Evolutionary conservation across 2,888 invertebrate genomes (phyloP), one percentile per base, ranked within the genome.

Genomic region (Drosophila kokeensis): DNA sequence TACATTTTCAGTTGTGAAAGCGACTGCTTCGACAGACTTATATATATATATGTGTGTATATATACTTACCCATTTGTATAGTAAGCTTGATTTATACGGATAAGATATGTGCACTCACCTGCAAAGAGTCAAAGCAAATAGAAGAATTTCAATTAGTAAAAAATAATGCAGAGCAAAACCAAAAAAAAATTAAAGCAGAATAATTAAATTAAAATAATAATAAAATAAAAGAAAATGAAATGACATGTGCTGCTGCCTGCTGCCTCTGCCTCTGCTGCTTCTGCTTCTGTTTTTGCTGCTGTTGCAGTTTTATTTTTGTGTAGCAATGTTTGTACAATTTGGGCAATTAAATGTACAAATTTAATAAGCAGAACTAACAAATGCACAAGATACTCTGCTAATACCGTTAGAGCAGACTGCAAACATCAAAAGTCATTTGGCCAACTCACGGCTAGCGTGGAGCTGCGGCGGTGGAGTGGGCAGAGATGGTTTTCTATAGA

Each of bases 281-380:
- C 50, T 54, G 42, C 58, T 42, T 18, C 27, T 18, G 27, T 40
- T 30, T 32, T 13, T 52, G 18, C 30, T 11, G 50, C 34, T 21
- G 15, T 21, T 27, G 36, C 24, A 55, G 6, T 59, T 45, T 54
- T 61, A 52, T 71, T 21, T 34, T 18, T 21, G 21, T 52, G 13
- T 13, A 10, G 8, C 34, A 5, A 34, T 38, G 27, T 38, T 13
- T 38, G 62, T 65, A 76, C 76, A 79, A 65, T 79, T 79, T 73
- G 69, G 68, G 82, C 73, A 82, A 83, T 82, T 83, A 82, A 82
- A 83, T 76, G 61, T 76, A 73, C 73, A 81, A 83, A 79, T 83
- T 73, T 81, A 81, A 81, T 81, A 81, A 81, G 73, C 72, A 64
- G 50, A 81, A 67, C 58, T 69, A 49, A 67, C 69, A 61, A 38